Percentiles rank a stretch among this genome's conserved stretches.
phyloP scores from a whole-genome alignment of 1,140 invertebrate genomes.

The Steinernema khuongi region DNA sequence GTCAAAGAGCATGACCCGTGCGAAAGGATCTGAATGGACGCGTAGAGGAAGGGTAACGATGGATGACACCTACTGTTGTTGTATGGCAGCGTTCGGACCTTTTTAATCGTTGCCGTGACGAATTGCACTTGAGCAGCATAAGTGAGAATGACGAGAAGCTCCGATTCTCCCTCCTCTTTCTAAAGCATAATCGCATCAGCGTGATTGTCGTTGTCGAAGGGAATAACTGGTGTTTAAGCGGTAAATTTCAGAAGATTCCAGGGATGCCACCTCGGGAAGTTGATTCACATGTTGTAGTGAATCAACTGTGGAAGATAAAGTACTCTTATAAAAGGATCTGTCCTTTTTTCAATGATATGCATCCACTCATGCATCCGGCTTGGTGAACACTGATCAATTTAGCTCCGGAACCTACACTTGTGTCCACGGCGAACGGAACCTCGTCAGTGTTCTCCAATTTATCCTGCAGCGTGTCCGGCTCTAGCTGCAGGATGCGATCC shows the following conservation, averaged over 20 bases:
- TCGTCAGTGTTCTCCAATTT: slow-evolving; percentile 1
- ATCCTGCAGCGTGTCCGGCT: neutral
- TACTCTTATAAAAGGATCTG: no score
- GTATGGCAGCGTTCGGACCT: slow-evolving; percentile 36
- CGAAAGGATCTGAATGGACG: slow-evolving; percentile 35
- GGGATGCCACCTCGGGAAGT: no score
- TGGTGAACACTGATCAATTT: neutral
- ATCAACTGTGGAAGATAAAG: no score
- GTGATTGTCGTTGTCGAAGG: neutral
- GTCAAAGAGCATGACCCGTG: slow-evolving; percentile 41
- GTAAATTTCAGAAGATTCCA: no score
- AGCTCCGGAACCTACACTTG: neutral
- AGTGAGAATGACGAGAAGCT: slow-evolving; percentile 51
- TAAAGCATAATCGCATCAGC: slow-evolving; percentile 18
- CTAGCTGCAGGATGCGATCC: slow-evolving; percentile 20
- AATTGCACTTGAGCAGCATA: slow-evolving; percentile 50
- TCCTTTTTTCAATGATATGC: no score
- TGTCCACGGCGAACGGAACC: neutral
- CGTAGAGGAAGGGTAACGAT: neutral
- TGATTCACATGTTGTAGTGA: no score
- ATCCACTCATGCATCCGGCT: no score
- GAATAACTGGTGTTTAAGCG: no score
- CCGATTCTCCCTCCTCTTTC: slow-evolving; percentile 38
- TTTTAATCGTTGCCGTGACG: slow-evolving; percentile 53
- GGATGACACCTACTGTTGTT: slow-evolving; percentile 33